phyloP scores from a whole-genome alignment of 2,797 vertebrate genomes.

The Cryptoprocta ferox region DNA sequence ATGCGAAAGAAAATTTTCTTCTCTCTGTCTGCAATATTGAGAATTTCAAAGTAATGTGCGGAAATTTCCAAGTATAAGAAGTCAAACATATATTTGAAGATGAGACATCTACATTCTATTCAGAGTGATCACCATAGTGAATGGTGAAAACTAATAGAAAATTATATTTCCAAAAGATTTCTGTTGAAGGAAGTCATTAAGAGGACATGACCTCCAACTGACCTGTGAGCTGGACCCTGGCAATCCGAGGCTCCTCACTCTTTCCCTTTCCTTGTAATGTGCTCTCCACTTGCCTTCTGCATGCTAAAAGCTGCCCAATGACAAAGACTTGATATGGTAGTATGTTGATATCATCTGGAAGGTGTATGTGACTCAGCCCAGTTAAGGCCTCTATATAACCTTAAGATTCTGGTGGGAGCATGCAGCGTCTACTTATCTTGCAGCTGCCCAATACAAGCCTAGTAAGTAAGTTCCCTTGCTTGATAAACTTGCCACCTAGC shows the following conservation, averaged over 20 bases:
- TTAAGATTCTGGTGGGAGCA: not conserved
- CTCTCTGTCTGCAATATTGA: not conserved
- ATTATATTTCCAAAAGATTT: not conserved
- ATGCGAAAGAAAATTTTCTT: not conserved
- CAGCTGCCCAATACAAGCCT: not conserved
- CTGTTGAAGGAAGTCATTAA: not conserved
- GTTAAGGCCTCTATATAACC: not conserved
- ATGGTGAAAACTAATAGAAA: not conserved
- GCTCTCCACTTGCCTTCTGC: not conserved
- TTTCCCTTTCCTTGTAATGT: not conserved
- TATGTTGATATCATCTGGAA: not conserved
- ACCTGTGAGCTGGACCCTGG: not conserved
- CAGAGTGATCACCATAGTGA: not conserved
- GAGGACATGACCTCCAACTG: not conserved
- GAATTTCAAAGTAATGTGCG: not conserved
- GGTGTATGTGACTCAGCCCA: not conserved
- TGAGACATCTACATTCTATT: not conserved
- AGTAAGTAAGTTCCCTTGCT: not conserved
- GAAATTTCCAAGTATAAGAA: not conserved
- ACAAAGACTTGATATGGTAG: not conserved
- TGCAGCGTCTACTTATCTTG: not conserved
- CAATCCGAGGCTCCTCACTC: not conserved
- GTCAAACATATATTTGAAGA: not conserved
- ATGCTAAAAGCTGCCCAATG: not conserved
- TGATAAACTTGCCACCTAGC: not conserved